Conservation (phyloP, 2,888 invertebrate genomes). For the Acrobasis consociella region DNA sequence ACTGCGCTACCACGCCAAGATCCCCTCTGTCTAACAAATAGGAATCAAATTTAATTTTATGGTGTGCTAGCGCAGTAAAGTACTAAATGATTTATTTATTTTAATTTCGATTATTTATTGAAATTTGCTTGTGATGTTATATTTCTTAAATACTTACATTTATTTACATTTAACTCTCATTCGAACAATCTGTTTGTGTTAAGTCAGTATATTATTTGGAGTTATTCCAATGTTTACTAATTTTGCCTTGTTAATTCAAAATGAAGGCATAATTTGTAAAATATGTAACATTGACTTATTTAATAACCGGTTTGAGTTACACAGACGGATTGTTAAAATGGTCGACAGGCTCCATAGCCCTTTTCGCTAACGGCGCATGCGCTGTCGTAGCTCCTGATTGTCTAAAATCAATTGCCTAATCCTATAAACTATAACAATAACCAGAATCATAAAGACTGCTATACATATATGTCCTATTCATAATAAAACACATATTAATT, state of each 20-base stretch:
- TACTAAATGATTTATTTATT: conserved; percentile 15
- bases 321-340: conserved; percentile 5
- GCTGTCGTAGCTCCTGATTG: conserved; percentile 23
- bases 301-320: not conserved
- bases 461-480: conserved; percentile 29
- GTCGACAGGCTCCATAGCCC: not conserved
- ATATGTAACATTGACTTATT: not conserved
- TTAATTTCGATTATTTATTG: conserved; percentile 23
- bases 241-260: not conserved
- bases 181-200: conserved; percentile 2
- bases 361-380: not conserved
- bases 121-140: conserved; percentile 9
- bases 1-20: conserved; percentile 42
- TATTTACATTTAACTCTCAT: conserved; percentile 42
- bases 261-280: not conserved
- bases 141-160: conserved; percentile 41
- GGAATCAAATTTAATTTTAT: conserved; percentile 25
- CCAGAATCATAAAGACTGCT: conserved; percentile 29
- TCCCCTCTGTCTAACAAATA: conserved; percentile 24
- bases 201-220: not conserved
- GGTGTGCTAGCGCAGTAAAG: conserved; percentile 35
- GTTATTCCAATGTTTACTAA: not conserved
- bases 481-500: conserved; percentile 35
- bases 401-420: conserved; percentile 42
- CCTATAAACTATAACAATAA: conserved; percentile 53